A percentile compares a stretch with the other conserved stretches of the same genome.
phyloP scores from a whole-genome alignment of 2,888 invertebrate genomes.

The Griposia aprilina region DNA sequence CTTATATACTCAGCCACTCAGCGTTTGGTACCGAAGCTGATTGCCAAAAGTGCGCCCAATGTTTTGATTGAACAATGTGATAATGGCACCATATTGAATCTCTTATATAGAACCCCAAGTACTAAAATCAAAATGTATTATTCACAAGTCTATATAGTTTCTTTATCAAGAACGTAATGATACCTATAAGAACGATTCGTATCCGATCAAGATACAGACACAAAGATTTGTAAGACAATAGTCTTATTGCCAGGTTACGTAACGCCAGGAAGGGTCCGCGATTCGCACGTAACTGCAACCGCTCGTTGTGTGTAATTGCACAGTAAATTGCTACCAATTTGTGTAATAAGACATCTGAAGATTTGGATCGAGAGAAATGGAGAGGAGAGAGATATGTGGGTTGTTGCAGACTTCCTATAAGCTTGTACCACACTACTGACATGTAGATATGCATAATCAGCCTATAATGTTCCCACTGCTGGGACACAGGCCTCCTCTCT shows the following conservation, averaged over 20 bases:
- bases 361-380: slow-evolving; percentile 47
- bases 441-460: no score
- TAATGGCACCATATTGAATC: not conserved
- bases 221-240: slow-evolving; percentile 55
- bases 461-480: no score
- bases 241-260: slow-evolving; percentile 30
- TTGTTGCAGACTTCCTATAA: slow-evolving; percentile 21
- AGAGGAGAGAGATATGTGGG: not conserved
- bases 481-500: no score
- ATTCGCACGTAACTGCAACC: slow-evolving; percentile 58
- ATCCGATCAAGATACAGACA: slow-evolving; percentile 38
- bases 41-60: not conserved
- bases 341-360: slow-evolving; percentile 49
- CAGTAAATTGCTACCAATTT: slow-evolving; percentile 58
- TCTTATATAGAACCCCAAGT: not conserved
- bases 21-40: not conserved
- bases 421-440: not conserved
- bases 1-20: not conserved
- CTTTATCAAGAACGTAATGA: slow-evolving; percentile 18
- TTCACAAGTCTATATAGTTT: slow-evolving; percentile 18
- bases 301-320: slow-evolving; percentile 58
- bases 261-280: slow-evolving; percentile 58
- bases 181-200: slow-evolving; percentile 30
- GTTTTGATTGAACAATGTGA: not conserved
- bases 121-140: slow-evolving; percentile 1